Conservation (phyloP, 2,113 vertebrate genomes). For the Mola mola region DNA sequence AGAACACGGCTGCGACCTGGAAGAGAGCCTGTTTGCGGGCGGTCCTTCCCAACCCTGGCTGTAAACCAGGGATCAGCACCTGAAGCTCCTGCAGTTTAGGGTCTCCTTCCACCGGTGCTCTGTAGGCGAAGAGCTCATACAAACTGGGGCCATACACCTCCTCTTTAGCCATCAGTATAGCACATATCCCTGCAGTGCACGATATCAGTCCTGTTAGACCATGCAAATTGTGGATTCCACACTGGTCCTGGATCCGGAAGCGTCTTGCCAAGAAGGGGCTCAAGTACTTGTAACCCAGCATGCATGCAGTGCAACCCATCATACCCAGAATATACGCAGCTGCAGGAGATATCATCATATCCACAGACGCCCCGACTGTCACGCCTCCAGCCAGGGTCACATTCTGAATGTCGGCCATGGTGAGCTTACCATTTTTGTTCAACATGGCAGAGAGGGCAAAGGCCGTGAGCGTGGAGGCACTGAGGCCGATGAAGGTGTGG, state of each 20-base stretch:
- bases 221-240: conserved; percentile 88
- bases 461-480: conserved; percentile 80
- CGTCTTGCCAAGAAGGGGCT: conserved; percentile 77
- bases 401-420: conserved; percentile 84
- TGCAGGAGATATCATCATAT: conserved; percentile 82
- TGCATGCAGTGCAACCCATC: conserved; percentile 77
- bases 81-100: conserved; percentile 61
- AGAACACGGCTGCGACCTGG: conserved; percentile 78
- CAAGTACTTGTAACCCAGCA: conserved; percentile 86
- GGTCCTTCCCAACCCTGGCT: conserved; percentile 69
- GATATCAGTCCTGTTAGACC: conserved; percentile 86
- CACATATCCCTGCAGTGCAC: conserved; percentile 74
- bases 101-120: conserved; percentile 66
- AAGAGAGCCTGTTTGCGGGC: conserved; percentile 77
- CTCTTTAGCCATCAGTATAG: conserved; percentile 69
- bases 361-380: conserved; percentile 80
- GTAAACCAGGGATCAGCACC: conserved; percentile 69
- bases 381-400: conserved; percentile 86
- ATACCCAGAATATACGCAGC: conserved; percentile 82
- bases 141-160: conserved; percentile 72
- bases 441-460: conserved; percentile 83
- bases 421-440: conserved; percentile 81
- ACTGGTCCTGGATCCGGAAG: conserved; percentile 82
- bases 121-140: conserved; percentile 71
- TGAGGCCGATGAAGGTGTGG: conserved; percentile 86